Base-by-base conservation (phyloP, 2,888 invertebrate species). In the Criorhina ranunculi region DNA sequence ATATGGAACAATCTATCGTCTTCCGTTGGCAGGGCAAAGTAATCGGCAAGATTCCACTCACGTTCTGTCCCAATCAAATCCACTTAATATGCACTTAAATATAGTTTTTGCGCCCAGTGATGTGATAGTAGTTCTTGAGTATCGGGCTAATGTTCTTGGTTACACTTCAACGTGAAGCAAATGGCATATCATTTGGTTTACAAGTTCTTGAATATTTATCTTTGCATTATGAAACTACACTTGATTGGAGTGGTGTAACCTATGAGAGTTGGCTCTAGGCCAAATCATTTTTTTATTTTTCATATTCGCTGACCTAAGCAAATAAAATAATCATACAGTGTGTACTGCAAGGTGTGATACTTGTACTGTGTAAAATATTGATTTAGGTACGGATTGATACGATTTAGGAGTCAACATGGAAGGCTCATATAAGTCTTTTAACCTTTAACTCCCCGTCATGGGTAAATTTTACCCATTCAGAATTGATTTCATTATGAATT, bases 1-100 rank as follows among this genome's bases (percentile, higher is more conserved):
- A 12, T 33, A 49, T 35, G 31, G 35, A 55, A 37, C 29, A 49
- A 37, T 64, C 46, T 1, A 24, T 40, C 29, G 60, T 19, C 49
- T 42, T 1, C 31, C 5, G 8, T 31, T 37, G 11, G 11, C 37
- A 46, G 12, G 12, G 40, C 31, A 15, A 70, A 55, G 29, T 11
- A 29, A 59, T 19, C 15, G 49, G 12, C 59, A 59, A 59, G 51
- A 53, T 35, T 37, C 29, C 15, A 64, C 24, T 57, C 40, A 70
- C 15, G 11, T 64, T 59, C 51, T 40, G 33, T 35, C 44, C 40
- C 72, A 67, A 60, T 70, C 37, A 60, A 59, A 40, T 55, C 64
- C 59, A 77, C 76, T 77, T 76, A 64, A 76, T 49, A 49, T 76
- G 69, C 75, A 69, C 75, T 81, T 37, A 59, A 42, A 35, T 40